Base-by-base conservation (phyloP, 1,140 invertebrate genomes). In the Aphelenchoides fujianensis region DNA sequence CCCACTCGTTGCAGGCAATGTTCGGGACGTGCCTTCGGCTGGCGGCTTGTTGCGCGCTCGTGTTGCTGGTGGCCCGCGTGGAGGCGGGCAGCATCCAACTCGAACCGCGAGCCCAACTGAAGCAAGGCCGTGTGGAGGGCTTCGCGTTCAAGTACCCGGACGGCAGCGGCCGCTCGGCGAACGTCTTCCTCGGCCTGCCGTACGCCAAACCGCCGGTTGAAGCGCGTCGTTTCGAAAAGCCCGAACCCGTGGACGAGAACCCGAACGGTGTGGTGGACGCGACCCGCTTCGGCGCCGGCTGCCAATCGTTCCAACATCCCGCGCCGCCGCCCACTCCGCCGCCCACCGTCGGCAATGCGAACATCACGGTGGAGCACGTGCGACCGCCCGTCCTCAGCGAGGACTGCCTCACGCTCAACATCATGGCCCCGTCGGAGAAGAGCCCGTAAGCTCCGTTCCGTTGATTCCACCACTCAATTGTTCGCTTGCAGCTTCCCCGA, bases 381-480 rank as follows among this genome's bases (percentile, higher is more conserved):
- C 36, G 23, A 16, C 16, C 30, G n/a, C 68, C 68, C n/a, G n/a
- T 16, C 12, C 16, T n/a, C 86, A 92, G 90, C 76, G 95, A 97
- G 87, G 94, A 97, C 87, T 97, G 95, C 85, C 89, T 97, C 36
- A 95, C 94, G 85, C 88, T 97, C 74, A 97, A 97, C 85, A 92
- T 97, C 83, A 96, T 95, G 86, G 91, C 92, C 3, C 94, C 94
- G 16, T 52, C 41, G 0, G 64, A 71, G 34, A 71, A n/a, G 19
- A 53, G 34, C 23, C 67, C 30, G 19, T n/a, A n/a, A n/a, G n/a
- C n/a, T n/a, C n/a, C n/a, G n/a, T n/a, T n/a, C n/a, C n/a, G n/a
- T n/a, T n/a, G n/a, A n/a, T n/a, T n/a, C n/a, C n/a, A n/a, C n/a
- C n/a, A n/a, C n/a, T n/a, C n/a, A n/a, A n/a, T n/a, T n/a, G n/a